These are phyloP conservation scores for Ammodytes dubius DNA, from an alignment of 2,113 vertebrate species.

Conservation along the genomic window DNA sequence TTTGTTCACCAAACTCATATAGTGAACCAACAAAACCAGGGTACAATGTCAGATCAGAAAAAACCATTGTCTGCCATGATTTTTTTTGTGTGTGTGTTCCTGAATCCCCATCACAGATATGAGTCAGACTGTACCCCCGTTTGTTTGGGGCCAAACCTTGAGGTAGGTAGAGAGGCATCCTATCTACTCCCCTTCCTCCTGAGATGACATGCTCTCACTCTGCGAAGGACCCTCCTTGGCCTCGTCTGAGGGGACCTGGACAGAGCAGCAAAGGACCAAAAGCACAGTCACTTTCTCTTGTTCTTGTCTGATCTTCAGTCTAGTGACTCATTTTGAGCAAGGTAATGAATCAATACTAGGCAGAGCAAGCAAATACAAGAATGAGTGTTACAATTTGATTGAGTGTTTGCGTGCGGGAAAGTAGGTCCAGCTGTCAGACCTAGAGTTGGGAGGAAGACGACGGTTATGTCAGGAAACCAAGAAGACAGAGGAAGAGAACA, in stretches of 20 bases:
- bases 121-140: constrained; percentile 59
- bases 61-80: constrained; percentile 52
- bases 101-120: constrained; percentile 74
- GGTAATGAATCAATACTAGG: constrained; percentile 49
- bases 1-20: constrained; percentile 31
- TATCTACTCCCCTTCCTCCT: constrained; percentile 79
- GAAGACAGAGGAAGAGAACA: constrained; percentile 79
- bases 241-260: constrained; percentile 70
- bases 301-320: background rate
- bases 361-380: constrained; percentile 41
- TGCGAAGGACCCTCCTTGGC: constrained; percentile 68
- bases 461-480: constrained; percentile 86
- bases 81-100: constrained; percentile 61
- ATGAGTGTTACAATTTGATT: constrained; percentile 58
- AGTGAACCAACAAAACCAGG: constrained; percentile 52
- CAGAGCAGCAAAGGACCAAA: constrained; percentile 37
- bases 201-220: constrained; percentile 70
- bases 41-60: constrained; percentile 38
- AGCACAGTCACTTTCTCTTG: constrained; percentile 29
- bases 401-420: constrained; percentile 50
- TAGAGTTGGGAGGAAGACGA: constrained; percentile 76
- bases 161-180: constrained; percentile 78
- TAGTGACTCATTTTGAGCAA: constrained; percentile 30
- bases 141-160: constrained; percentile 74
- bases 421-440: constrained; percentile 64